Conservation (phyloP, 2,113 vertebrate genomes). For the Capreolus pygargus region DNA sequence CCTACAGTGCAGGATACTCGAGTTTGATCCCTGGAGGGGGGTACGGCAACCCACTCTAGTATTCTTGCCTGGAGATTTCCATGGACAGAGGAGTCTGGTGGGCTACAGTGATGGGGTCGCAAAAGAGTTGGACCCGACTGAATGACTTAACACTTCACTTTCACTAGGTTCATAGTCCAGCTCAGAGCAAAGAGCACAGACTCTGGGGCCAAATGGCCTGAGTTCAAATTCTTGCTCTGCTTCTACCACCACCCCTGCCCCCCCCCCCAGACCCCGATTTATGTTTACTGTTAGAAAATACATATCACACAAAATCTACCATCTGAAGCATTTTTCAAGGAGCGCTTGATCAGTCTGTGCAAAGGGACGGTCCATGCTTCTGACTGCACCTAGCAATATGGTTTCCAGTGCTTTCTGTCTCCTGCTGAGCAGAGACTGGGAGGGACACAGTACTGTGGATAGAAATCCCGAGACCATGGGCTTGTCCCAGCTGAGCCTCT, state of each 20-base stretch:
- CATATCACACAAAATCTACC: background rate
- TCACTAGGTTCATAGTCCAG: background rate
- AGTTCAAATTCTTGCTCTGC: background rate
- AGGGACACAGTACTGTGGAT: background rate
- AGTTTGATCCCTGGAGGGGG: background rate
- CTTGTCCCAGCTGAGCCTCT: background rate
- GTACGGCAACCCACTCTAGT: background rate
- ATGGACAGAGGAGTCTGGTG: background rate
- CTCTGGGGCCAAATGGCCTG: background rate
- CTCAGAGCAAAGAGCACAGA: background rate
- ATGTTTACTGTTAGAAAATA: background rate
- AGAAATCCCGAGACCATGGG: background rate
- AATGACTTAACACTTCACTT: background rate
- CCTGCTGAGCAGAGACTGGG: background rate
- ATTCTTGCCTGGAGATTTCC: background rate
- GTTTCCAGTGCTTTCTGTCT: background rate
- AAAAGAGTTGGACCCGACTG: background rate
- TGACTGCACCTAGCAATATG: background rate
- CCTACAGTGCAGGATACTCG: background rate
- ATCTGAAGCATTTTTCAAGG: background rate
- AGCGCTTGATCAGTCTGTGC: background rate
- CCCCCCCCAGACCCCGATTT: no score
- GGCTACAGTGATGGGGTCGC: background rate
- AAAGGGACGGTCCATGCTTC: background rate
- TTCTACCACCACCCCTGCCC: rapidly evolving